A percentile compares a stretch with the other conserved stretches of the same genome.
Conservation (phyloP, 2,113 vertebrate genomes). For the Rhinopomastus cyanomelas region DNA sequence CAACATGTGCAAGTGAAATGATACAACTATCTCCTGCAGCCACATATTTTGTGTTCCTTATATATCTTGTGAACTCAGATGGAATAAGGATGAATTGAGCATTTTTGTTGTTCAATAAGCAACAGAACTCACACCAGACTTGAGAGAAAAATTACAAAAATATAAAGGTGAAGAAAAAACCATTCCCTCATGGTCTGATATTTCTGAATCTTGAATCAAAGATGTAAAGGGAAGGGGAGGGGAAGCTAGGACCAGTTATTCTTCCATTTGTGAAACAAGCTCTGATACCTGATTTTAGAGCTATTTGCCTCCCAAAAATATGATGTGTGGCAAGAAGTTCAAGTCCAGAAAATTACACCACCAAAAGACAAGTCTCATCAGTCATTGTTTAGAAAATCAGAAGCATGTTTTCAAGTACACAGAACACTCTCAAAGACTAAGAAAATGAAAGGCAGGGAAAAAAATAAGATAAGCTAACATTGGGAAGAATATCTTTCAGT, state of each 20-base stretch:
- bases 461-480: not conserved
- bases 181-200: conserved; percentile 29
- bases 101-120: not conserved
- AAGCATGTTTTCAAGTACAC: not conserved
- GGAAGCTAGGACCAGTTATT: not conserved
- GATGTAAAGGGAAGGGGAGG: not conserved
- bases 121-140: not conserved
- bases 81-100: not conserved
- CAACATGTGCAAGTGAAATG: not conserved
- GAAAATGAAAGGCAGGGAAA: fast-evolving
- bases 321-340: not conserved
- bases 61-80: not conserved
- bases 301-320: not conserved
- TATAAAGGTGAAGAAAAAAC: not conserved
- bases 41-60: not conserved
- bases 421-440: not conserved
- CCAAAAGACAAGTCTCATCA: not conserved
- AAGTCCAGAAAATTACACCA: not conserved
- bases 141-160: conserved; percentile 38
- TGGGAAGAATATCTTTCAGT: not conserved
- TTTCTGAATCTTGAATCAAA: conserved; percentile 54
- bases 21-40: not conserved
- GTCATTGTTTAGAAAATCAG: conserved; percentile 10
- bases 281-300: not conserved
- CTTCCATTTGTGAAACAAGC: not conserved